Evolutionary conservation across 2,888 invertebrate species (phyloP).

Genomic region (Meliscaeva auricollis): DNA sequence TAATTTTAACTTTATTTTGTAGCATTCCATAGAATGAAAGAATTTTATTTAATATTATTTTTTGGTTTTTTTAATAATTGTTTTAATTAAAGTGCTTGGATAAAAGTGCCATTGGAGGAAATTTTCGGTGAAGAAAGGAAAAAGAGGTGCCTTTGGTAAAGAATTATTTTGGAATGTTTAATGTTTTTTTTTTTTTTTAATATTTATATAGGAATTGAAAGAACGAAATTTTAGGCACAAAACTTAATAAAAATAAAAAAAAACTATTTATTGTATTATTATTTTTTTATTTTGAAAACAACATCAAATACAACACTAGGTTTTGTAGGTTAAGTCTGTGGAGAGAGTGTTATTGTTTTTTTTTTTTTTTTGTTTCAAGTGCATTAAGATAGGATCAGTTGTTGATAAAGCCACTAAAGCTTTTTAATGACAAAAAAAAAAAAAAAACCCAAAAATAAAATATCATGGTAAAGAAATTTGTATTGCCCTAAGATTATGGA

Average conservation of each 20-base stretch:
- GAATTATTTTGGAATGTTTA: constrained; percentile 39
- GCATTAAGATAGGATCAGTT: constrained; percentile 51
- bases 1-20: constrained; percentile 37
- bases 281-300: constrained; percentile 5
- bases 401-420: constrained; percentile 35
- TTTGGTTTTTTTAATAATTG: constrained; percentile 32
- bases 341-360: constrained; percentile 60
- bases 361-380: constrained; percentile 11
- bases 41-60: constrained; percentile 31
- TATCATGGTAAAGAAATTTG: constrained; percentile 39
- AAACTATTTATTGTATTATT: neutral
- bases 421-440: constrained; percentile 32
- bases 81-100: constrained; percentile 63
- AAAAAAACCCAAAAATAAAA: constrained; percentile 19
- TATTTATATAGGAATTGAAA: constrained; percentile 22
- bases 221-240: constrained; percentile 54
- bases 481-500: constrained; percentile 78
- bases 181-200: constrained; percentile 26
- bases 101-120: constrained; percentile 69
- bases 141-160: constrained; percentile 59
- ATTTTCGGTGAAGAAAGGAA: constrained; percentile 51
- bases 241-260: constrained; percentile 24
- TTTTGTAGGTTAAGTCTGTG: constrained; percentile 44
- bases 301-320: constrained; percentile 18
- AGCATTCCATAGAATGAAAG: constrained; percentile 61